Evolutionary conservation across 2,888 invertebrate genomes (phyloP).

Genomic region (Drosophila phalerata): DNA sequence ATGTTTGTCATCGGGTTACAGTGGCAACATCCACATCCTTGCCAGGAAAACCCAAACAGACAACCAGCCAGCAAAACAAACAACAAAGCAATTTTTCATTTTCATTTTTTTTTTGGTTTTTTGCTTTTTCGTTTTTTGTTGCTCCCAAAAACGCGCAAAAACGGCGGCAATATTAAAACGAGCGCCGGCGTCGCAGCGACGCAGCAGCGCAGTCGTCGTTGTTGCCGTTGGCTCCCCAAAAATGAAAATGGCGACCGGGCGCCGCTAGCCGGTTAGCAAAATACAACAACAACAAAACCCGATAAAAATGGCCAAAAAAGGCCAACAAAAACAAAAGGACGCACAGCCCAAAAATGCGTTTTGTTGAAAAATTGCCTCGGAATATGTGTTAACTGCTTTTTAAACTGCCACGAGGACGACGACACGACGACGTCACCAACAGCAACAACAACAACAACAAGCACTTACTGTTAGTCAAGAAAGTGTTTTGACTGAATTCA

Average conservation of each 20-base stretch:
- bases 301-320: conserved; percentile 58
- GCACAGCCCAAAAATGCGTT: conserved; percentile 76
- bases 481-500: too few relatives aligned
- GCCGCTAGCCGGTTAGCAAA: conserved; percentile 52
- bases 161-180: conserved; percentile 73
- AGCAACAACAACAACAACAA: conserved; percentile 20
- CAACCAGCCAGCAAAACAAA: conserved; percentile 57
- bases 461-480: too few relatives aligned
- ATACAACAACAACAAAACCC: conserved; percentile 22
- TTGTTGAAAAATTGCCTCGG: conserved; percentile 83
- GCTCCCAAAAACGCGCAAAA: conserved; percentile 73
- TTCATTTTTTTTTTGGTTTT: conserved; percentile 55
- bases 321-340: conserved; percentile 44
- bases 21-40: conserved; percentile 37
- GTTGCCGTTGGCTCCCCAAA: conserved; percentile 42
- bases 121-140: conserved; percentile 59
- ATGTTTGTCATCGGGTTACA: conserved; percentile 35
- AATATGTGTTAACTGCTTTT: conserved; percentile 85
- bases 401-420: conserved; percentile 83
- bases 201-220: conserved; percentile 19
- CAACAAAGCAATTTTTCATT: conserved; percentile 82
- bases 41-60: conserved; percentile 19
- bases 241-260: conserved; percentile 68
- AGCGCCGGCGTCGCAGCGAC: conserved; percentile 50
- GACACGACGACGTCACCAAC: conserved; percentile 64